These are phyloP conservation scores for Dendrophyllia cribrosa DNA, from an alignment of 64 coral and sea anemone genomes.

Conservation along the genomic window DNA sequence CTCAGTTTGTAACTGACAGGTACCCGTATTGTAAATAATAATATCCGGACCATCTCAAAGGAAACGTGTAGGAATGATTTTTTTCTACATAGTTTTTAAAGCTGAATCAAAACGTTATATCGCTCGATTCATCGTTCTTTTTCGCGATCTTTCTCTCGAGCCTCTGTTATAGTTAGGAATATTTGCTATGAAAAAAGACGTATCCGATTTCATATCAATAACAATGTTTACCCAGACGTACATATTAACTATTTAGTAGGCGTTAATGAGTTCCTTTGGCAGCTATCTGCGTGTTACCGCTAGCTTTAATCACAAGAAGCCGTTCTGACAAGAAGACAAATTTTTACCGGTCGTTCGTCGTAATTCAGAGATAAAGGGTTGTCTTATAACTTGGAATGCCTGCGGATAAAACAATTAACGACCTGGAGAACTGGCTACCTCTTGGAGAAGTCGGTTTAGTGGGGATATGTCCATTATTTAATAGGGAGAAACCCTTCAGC, in stretches of 20 bases:
- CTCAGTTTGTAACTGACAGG: background rate
- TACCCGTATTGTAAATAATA: background rate
- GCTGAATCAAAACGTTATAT: background rate
- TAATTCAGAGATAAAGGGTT: background rate
- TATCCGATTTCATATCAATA: background rate
- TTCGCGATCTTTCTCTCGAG: background rate
- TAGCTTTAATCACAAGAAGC: background rate
- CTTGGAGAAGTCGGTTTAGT: conserved; percentile 64
- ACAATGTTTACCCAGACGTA: conserved; percentile 1
- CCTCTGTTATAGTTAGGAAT: background rate
- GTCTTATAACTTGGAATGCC: background rate
- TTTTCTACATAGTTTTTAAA: background rate
- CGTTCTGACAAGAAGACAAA: background rate
- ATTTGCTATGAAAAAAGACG: background rate
- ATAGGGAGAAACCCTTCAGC: conserved; percentile 38
- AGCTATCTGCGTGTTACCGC: background rate
- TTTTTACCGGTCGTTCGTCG: background rate
- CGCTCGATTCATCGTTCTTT: background rate
- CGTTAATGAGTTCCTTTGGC: conserved; percentile 11
- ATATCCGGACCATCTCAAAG: background rate
- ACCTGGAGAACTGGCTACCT: conserved; percentile 58
- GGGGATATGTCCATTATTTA: conserved; percentile 71
- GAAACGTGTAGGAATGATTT: background rate
- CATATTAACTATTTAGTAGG: conserved; percentile 40
- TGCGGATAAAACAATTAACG: background rate